Evolutionary conservation across 2,888 invertebrate genomes (phyloP).

Genomic region (Kryphioiulus occultus): DNA sequence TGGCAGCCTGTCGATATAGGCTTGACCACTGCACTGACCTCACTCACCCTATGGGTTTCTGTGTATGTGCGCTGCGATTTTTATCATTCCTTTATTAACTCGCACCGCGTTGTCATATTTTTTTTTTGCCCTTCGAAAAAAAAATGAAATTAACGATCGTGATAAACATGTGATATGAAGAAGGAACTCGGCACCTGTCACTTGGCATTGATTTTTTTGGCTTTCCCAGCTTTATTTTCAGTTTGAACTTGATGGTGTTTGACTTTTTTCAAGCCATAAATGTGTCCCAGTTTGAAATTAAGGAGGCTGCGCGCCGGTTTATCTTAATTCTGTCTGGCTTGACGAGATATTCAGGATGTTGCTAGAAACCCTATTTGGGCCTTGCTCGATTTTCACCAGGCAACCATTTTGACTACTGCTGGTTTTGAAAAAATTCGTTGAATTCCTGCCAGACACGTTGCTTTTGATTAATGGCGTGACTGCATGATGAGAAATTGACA

Average conservation of each 20-base stretch:
- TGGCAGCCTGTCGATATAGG: background rate
- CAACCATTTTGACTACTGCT: background rate
- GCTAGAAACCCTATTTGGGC: background rate
- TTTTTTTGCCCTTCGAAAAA: background rate
- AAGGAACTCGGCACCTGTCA: conserved; percentile 40
- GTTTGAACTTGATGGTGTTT: conserved; percentile 34
- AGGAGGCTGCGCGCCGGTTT: background rate
- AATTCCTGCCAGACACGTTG: background rate
- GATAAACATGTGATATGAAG: conserved; percentile 39
- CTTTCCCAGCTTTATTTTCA: conserved; percentile 11
- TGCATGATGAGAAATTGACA: background rate
- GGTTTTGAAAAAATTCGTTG: background rate
- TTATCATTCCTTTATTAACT: conserved; percentile 33
- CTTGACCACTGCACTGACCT: conserved; percentile 28
- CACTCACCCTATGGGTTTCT: background rate
- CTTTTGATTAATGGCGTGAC: background rate
- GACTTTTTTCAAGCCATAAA: conserved; percentile 39
- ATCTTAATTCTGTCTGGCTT: conserved; percentile 28
- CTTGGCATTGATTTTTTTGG: conserved; percentile 28
- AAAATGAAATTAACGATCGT: conserved; percentile 40
- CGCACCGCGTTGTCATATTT: background rate
- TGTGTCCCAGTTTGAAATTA: conserved; percentile 33
- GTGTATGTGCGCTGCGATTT: background rate
- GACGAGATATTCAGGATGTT: conserved; percentile 35
- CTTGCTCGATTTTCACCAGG: background rate